These are phyloP conservation scores for Squalus acanthias DNA, from an alignment of 2,797 vertebrate genomes.

Conservation along the genomic window DNA sequence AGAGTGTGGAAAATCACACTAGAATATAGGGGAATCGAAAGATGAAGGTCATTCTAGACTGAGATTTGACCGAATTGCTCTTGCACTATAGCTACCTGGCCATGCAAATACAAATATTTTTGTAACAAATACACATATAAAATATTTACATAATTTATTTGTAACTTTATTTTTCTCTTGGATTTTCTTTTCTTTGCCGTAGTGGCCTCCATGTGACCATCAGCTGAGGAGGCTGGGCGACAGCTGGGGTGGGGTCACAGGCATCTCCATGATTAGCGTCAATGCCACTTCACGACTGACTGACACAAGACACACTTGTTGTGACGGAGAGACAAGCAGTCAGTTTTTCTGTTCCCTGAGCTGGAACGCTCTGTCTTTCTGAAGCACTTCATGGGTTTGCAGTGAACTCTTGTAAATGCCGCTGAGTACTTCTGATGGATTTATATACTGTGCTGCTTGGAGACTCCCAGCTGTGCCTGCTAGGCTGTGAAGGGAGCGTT, in stretches of 20 bases:
- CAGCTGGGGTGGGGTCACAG: background rate
- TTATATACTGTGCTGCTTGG: background rate
- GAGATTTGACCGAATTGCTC: background rate
- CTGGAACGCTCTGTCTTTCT: background rate
- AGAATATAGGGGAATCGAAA: background rate
- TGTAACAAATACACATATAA: background rate
- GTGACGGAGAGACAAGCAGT: background rate
- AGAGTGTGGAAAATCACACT: background rate
- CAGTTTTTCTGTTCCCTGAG: background rate
- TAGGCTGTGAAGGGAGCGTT: background rate
- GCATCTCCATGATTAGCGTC: background rate
- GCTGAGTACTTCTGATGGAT: background rate
- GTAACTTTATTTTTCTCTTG: background rate
- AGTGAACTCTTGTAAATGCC: background rate
- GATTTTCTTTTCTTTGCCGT: background rate
- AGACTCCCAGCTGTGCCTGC: background rate
- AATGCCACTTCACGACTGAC: background rate
- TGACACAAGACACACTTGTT: slow-evolving; percentile 3
- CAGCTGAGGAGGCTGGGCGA: background rate
- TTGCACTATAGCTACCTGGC: background rate
- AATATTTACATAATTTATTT: background rate
- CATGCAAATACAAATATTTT: slow-evolving; percentile 31
- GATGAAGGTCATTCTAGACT: background rate
- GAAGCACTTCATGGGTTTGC: background rate
- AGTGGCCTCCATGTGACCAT: background rate